Conservation (phyloP, 2,888 invertebrate genomes). For the Melanophora roralis region DNA sequence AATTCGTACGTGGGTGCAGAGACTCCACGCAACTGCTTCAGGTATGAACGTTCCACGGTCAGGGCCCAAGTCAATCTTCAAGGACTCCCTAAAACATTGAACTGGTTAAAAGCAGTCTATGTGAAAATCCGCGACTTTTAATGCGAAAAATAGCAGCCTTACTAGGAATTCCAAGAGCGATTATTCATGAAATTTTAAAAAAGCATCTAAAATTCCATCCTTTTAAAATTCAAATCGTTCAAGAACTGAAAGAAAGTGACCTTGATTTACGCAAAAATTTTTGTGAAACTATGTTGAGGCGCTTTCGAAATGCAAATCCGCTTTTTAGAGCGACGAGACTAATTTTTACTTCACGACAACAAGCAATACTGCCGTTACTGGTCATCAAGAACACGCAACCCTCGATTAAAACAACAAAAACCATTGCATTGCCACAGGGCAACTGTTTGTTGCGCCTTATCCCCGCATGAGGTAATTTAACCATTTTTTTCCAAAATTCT, state of each 20-base stretch:
- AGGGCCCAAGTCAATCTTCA: neutral
- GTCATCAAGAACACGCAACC: neutral
- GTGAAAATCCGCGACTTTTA: neutral
- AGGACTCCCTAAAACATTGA: neutral
- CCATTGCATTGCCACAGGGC: neutral
- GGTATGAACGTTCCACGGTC: neutral
- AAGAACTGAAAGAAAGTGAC: neutral
- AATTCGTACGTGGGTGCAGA: no score
- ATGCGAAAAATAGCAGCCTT: neutral
- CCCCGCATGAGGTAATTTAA: no score
- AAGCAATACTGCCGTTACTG: neutral
- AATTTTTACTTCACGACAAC: neutral
- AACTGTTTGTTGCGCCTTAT: no score
- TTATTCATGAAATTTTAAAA: neutral
- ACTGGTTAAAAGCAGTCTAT: neutral
- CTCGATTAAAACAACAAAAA: no score
- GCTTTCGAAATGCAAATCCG: neutral
- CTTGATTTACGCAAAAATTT: neutral
- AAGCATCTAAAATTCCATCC: neutral
- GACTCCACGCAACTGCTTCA: no score
- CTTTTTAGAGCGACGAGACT: neutral
- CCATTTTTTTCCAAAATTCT: no score
- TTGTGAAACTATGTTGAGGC: neutral
- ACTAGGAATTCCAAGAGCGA: neutral
- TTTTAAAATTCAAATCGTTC: neutral